Base-by-base conservation (phyloP, 2,797 vertebrate species). In the Typhlichthys subterraneus region DNA sequence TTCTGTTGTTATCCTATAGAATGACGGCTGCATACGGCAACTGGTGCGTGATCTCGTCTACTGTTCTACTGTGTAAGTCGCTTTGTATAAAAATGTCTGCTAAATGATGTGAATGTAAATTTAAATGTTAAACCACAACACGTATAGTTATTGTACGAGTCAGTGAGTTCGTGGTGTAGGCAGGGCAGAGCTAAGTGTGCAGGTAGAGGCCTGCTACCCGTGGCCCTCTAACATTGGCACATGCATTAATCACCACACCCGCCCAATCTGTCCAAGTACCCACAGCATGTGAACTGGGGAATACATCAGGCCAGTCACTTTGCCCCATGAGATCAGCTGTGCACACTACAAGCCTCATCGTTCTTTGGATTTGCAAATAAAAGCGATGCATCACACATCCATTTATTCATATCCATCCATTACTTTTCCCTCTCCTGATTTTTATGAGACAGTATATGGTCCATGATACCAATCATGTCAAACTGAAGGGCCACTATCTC, bases 241-340 rank as follows among this genome's bases (percentile, higher is more conserved):
- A 33, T 14, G 51, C 75, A 88, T 88, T 83, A 88, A 88, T 86
- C 81, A 77, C 47, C 59, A 2, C 29, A 67, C 73, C 84, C 80
- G 80, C 85, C 77, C 80, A 80, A 83, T 85, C 80, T 82, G 73
- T 69, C 59, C 57, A 59, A 82, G 75, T 69, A 68, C 70, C 79
- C 79, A 80, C 65, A 77, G 84, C 82, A 84, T 80, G 50, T 88
- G 83, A 88, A 87, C 70, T 53, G 65, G 67, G 72, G 74, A 76
- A 78, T 9, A 73, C 63, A 70, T 53, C 23, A 29, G 4, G 4
- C 23, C 23, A 78, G 61, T 73, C 57, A 55, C 62, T 74, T 73
- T 57, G 72, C 42, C 60, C 65, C 62, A 52, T 59, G 38, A 70
- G 69, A 73, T 67, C 61, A 59, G 63, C 75, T 78, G 68, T 19